These are phyloP conservation scores for Forbesichthys agassizii DNA, from an alignment of 2,113 vertebrate genomes.

Conservation along the genomic window DNA sequence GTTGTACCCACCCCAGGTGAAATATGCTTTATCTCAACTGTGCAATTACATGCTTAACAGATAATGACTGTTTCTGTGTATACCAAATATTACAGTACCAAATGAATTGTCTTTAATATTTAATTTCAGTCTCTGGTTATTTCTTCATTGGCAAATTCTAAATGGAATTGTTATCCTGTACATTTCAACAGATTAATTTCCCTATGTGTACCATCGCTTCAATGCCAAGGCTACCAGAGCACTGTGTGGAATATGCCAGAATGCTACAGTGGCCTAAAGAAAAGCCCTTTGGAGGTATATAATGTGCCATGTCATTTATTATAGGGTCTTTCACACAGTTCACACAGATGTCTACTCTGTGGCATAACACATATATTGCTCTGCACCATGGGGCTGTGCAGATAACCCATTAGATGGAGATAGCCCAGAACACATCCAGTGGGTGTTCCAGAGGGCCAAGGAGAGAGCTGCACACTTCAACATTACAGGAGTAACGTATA, in stretches of 20 bases:
- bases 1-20: slow-evolving; percentile 96
- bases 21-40: background rate
- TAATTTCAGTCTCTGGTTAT: background rate
- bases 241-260: slow-evolving; percentile 94
- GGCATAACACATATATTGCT: background rate
- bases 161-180: background rate
- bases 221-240: slow-evolving; percentile 95
- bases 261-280: slow-evolving; percentile 97
- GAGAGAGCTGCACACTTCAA: slow-evolving; percentile 91
- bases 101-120: background rate
- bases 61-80: background rate
- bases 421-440: slow-evolving; percentile 95
- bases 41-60: background rate
- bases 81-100: background rate
- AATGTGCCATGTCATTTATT: background rate
- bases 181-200: slow-evolving; percentile 87
- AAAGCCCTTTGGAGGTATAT: slow-evolving; percentile 92
- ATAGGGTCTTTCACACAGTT: too few species aligned
- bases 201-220: slow-evolving; percentile 98
- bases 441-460: slow-evolving; percentile 90
- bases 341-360: too few species aligned
- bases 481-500: slow-evolving; percentile 93
- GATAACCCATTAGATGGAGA: slow-evolving; percentile 91
- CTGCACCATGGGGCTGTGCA: slow-evolving; percentile 41
- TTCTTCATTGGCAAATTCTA: background rate